Conservation (phyloP, 1,140 invertebrate species). For the Hetaerina americana region DNA sequence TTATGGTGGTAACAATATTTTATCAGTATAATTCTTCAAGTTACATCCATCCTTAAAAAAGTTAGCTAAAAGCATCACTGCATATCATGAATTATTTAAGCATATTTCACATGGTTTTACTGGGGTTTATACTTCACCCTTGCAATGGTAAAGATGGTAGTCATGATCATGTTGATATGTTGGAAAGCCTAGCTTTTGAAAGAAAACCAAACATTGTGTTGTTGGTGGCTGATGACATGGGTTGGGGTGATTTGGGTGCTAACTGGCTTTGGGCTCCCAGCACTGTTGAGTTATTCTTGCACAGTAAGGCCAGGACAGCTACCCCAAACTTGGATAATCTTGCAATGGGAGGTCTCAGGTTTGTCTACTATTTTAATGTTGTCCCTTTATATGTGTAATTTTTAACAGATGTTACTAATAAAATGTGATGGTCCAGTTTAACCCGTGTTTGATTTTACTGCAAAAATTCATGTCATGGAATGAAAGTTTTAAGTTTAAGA, state of each 20-base stretch:
- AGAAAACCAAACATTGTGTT: conserved; percentile 15
- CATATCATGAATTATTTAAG: not conserved
- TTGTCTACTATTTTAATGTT: not conserved
- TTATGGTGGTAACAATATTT: too few species aligned
- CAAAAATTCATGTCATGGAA: too few species aligned
- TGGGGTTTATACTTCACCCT: not conserved
- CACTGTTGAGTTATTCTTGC: not conserved
- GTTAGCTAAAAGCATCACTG: too few species aligned
- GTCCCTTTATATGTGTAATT: not conserved
- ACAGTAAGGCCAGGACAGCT: not conserved
- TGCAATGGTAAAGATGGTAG: not conserved
- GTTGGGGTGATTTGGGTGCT: conserved; percentile 18
- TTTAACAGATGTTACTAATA: not conserved
- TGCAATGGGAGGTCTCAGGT: conserved; percentile 15
- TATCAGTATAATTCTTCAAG: too few species aligned
- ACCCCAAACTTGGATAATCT: conserved; percentile 17
- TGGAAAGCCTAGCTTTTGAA: too few species aligned
- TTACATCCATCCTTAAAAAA: too few species aligned
- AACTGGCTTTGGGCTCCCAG: too few species aligned
- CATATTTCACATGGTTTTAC: too few species aligned
- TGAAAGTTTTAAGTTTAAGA: too few species aligned
- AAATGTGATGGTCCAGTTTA: not conserved
- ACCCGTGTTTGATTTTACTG: not conserved
- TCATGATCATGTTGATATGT: too few species aligned
- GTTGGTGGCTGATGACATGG: conserved; percentile 18